A percentile compares a stretch with the other conserved stretches of the same genome.
phyloP scores from a whole-genome alignment of 2,888 invertebrate genomes.

The Baccha elongata region DNA sequence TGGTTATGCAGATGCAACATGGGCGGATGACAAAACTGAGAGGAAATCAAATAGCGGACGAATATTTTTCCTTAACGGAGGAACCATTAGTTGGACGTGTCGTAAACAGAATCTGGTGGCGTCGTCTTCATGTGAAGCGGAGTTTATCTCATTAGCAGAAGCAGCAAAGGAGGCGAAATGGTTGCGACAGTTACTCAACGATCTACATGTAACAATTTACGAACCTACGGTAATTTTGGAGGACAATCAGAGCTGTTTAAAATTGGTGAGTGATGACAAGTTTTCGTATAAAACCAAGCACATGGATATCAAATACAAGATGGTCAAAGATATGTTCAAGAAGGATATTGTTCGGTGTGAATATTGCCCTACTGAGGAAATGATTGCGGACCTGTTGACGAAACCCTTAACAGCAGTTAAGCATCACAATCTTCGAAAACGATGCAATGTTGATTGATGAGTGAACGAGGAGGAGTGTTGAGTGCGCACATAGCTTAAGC shows the following conservation, averaged over 20 bases:
- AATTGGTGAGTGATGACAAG: not conserved
- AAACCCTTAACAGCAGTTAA: not conserved
- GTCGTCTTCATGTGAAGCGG: not conserved
- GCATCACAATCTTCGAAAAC: not conserved
- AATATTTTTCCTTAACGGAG: too few species aligned
- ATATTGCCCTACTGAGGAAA: not conserved
- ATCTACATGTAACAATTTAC: not conserved
- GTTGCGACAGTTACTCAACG: not conserved
- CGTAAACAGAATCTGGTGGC: too few species aligned
- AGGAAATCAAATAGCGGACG: too few species aligned
- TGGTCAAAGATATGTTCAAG: not conserved
- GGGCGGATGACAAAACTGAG: not conserved
- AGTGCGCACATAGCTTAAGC: too few species aligned
- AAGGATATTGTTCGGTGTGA: not conserved
- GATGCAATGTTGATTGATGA: too few species aligned
- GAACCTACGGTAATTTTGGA: not conserved
- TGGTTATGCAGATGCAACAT: not conserved
- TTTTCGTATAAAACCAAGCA: not conserved
- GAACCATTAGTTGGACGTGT: too few species aligned
- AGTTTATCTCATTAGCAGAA: not conserved
- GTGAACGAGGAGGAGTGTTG: too few species aligned
- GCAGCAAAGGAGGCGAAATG: not conserved
- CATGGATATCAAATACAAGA: not conserved
- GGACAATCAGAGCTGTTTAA: not conserved
- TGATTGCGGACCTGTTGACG: not conserved